Base-by-base conservation (phyloP, 2,113 vertebrate species). In the Pluvialis apricaria region DNA sequence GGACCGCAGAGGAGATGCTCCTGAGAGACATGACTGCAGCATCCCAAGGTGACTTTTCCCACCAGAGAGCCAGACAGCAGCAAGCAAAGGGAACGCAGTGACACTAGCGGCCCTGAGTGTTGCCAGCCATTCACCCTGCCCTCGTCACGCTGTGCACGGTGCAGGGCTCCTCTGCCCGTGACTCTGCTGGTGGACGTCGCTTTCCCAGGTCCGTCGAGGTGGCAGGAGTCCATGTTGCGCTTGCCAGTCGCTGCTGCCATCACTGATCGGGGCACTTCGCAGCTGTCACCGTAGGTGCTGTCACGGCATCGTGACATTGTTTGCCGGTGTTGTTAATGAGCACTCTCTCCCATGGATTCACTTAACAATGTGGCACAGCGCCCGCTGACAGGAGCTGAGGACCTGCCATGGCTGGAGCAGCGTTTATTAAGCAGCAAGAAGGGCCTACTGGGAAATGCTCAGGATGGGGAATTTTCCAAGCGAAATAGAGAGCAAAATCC, bases 131-230 rank as follows among this genome's bases (percentile, higher is more conserved):
- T 15, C 9, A 9, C 20, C 55, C 24, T 82, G 47, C 28, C 26
- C 36, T 72, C 14, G 29, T 34, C 54, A 28, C 0, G 0, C 54
- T 31, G 25, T 25, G 36, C 36, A 26, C 0, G 3, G 26, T 10
- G 42, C 28, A 51, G 54, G 24, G 13, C 28, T 58, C 13, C 68
- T 49, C 28, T 52, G 17, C 34, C 38, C 25, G 5, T 11, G 4
- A 42, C n/a, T 73, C 34, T 62, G 55, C 55, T 58, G 44, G 38
- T 31, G 21, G 61, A 70, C 0, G 2, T 64, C 22, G 16, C n/a
- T 31, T 42, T 62, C 25, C 34, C 58, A 45, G 34, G 36, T 47
- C 54, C 18, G 60, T 31, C 0, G 4, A 26, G 26, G 69, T 58
- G n/a, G 29, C 44, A 57, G 26, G 29, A 44, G 44, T 36, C 51